Percentiles rank a stretch among this genome's conserved stretches.
These are phyloP conservation scores for Schlechtendalia chinensis DNA, from an alignment of 1,140 invertebrate species.

Conservation along the genomic window DNA sequence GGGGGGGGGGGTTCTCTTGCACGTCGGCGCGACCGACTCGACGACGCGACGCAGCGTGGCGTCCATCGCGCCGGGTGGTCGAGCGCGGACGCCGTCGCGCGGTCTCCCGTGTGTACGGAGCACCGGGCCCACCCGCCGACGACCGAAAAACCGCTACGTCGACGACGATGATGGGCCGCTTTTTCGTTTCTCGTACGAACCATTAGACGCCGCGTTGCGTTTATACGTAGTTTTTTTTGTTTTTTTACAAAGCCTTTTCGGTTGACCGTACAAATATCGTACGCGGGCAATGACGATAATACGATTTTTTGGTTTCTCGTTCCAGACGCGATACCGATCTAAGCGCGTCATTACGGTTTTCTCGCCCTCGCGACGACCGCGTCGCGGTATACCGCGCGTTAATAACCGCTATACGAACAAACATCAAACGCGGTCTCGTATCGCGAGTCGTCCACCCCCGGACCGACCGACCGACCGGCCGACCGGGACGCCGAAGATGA, in stretches of 20 bases:
- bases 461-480: too few species aligned
- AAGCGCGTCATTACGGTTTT: too few species aligned
- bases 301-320: too few species aligned
- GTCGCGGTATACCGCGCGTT: background rate
- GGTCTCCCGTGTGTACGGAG: background rate
- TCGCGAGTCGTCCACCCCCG: too few species aligned
- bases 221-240: background rate
- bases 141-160: background rate
- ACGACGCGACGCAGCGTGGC: background rate
- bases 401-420: too few species aligned
- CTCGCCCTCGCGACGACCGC: background rate
- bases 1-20: background rate
- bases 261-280: too few species aligned
- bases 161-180: conserved; percentile 11
- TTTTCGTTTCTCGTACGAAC: background rate
- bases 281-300: too few species aligned
- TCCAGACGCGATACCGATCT: too few species aligned
- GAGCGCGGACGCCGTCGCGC: background rate
- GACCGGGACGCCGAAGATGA: too few species aligned
- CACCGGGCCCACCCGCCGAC: conserved; percentile 4
- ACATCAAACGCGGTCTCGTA: too few species aligned
- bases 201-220: conserved; percentile 24
- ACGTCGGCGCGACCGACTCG: background rate
- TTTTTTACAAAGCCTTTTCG: background rate
- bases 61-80: conserved; percentile 39